Conservation (phyloP, 2,797 vertebrate species). For the Lagocephalus sceleratus region DNA sequence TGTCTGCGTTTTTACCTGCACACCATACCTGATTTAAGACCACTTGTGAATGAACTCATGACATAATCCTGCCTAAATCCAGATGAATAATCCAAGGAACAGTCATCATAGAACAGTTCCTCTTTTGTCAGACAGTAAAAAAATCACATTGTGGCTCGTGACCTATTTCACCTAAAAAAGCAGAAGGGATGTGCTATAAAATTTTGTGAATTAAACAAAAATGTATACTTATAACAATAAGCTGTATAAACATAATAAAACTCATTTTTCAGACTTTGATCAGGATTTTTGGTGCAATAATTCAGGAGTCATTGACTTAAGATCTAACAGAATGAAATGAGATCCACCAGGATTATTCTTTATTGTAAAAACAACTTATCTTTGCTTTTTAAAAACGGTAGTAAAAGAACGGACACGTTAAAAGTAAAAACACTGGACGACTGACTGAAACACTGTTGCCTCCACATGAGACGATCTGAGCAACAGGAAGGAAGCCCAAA, state of each 20-base stretch:
- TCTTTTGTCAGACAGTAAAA: conserved; percentile 43
- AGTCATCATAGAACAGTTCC: conserved; percentile 37
- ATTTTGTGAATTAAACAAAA: conserved; percentile 71
- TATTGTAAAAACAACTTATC: background rate
- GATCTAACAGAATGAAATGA: background rate
- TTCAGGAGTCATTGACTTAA: background rate
- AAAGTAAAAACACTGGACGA: no score
- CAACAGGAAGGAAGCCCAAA: no score
- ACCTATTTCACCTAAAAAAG: conserved; percentile 63
- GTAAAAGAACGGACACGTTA: background rate
- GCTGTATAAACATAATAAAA: conserved; percentile 79
- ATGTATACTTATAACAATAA: conserved; percentile 79
- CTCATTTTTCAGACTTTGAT: conserved; percentile 77
- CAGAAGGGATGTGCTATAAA: conserved; percentile 69
- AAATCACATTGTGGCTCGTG: conserved; percentile 60
- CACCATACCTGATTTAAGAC: conserved; percentile 27
- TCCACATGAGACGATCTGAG: no score
- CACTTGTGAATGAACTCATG: conserved; percentile 30
- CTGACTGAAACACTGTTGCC: no score
- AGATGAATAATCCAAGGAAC: conserved; percentile 33
- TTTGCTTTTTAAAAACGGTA: conserved; percentile 5
- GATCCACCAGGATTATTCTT: background rate
- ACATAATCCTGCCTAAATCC: conserved; percentile 23
- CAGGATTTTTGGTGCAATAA: background rate
- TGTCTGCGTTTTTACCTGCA: conserved; percentile 26